A percentile compares a stretch with the other conserved stretches of the same genome.
phyloP scores from a whole-genome alignment of 2,113 vertebrate species.

The Eleginops maclovinus region DNA sequence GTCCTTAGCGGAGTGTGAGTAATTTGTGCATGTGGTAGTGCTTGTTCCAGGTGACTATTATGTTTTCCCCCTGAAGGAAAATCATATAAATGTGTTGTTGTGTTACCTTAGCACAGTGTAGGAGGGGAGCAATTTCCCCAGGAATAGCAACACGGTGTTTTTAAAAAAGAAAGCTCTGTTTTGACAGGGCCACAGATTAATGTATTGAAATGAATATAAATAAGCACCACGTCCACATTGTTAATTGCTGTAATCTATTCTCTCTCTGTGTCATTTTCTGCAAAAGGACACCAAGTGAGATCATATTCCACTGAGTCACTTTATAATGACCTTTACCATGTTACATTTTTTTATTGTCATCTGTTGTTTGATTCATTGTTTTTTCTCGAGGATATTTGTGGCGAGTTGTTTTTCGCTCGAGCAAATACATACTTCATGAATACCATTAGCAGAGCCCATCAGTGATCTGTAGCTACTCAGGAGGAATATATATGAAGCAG shows the following conservation, averaged over 20 bases:
- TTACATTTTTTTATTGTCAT: slow-evolving; percentile 47
- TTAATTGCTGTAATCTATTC: slow-evolving; percentile 42
- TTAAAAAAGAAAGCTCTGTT: slow-evolving; percentile 21
- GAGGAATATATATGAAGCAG: too few relatives aligned
- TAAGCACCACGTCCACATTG: slow-evolving; percentile 15
- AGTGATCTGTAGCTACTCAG: too few relatives aligned
- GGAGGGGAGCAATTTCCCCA: slow-evolving; percentile 3
- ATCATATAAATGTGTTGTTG: slow-evolving; percentile 45
- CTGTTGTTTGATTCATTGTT: slow-evolving; percentile 57
- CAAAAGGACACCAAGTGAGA: slow-evolving; percentile 41
- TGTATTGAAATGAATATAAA: slow-evolving; percentile 47
- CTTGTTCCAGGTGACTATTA: slow-evolving; percentile 67
- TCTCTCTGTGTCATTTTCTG: slow-evolving; percentile 20
- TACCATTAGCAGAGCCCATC: too few relatives aligned
- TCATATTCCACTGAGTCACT: slow-evolving; percentile 53
- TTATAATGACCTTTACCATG: slow-evolving; percentile 37
- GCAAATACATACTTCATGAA: too few relatives aligned
- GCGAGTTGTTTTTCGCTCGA: background rate
- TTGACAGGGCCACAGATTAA: slow-evolving; percentile 38
- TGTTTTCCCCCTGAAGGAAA: slow-evolving; percentile 38
- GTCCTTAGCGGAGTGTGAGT: slow-evolving; percentile 65
- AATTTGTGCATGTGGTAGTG: slow-evolving; percentile 51
- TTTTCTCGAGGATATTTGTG: slow-evolving; percentile 37
- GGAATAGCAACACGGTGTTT: slow-evolving; percentile 7
- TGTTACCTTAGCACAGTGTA: slow-evolving; percentile 18